Conservation (phyloP, 2,113 vertebrate species). For the Mus spicilegus region DNA sequence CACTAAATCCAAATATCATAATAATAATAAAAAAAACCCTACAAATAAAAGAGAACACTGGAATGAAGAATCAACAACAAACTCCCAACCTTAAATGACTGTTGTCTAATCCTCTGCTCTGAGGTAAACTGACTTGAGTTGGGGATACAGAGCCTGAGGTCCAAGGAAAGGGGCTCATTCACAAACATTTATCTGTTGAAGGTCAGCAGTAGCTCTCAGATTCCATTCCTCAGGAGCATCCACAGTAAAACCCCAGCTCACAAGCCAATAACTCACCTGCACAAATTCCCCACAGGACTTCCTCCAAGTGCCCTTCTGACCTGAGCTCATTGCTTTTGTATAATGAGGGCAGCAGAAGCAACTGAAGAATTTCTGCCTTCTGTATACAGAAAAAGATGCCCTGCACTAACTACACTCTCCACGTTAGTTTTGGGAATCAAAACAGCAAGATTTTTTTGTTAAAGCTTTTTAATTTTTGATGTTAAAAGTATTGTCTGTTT, state of each 20-base stretch:
- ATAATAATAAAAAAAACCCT: neutral
- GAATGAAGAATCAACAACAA: neutral
- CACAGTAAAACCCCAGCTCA: slow-evolving; percentile 45
- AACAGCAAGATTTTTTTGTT: neutral
- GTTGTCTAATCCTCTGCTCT: neutral
- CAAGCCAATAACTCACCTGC: slow-evolving; percentile 61
- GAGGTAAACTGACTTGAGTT: slow-evolving; percentile 25
- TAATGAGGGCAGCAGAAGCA: slow-evolving; percentile 36
- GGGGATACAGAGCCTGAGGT: neutral
- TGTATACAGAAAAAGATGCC: neutral
- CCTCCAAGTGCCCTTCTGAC: slow-evolving; percentile 43
- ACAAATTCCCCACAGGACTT: slow-evolving; percentile 28
- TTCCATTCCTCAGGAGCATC: slow-evolving; percentile 68
- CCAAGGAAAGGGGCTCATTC: neutral
- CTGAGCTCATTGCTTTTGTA: slow-evolving; percentile 46
- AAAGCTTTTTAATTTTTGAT: neutral
- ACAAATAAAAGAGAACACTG: neutral
- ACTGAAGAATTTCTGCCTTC: neutral
- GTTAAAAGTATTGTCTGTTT: neutral
- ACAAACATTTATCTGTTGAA: slow-evolving; percentile 46
- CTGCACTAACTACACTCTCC: neutral
- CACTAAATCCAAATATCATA: neutral
- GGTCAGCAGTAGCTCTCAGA: slow-evolving; percentile 1
- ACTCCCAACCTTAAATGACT: neutral
- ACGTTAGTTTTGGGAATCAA: neutral